A percentile compares a stretch with the other conserved stretches of the same genome.
These are phyloP conservation scores for Lissonota sp. DNA, from an alignment of 2,888 invertebrate species.

Conservation along the genomic window DNA sequence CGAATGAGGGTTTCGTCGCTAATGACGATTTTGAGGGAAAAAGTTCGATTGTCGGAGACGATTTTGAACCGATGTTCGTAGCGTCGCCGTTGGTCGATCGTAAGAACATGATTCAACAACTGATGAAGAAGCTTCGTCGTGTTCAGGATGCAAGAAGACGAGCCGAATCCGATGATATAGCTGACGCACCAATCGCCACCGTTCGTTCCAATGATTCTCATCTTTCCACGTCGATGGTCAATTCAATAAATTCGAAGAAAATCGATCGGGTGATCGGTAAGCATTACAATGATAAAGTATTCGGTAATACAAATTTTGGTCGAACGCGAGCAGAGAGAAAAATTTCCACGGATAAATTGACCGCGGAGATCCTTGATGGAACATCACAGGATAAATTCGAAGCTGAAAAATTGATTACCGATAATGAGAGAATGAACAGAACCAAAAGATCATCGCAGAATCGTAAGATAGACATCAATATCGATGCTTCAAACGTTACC, in stretches of 20 bases:
- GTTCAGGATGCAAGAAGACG: conserved; percentile 44
- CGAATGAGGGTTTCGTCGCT: conserved; percentile 74
- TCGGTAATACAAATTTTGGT: conserved; percentile 87
- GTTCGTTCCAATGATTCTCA: conserved; percentile 90
- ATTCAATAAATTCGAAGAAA: conserved; percentile 84
- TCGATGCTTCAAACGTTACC: conserved; percentile 31
- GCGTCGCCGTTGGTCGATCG: conserved; percentile 89
- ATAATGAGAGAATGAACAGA: conserved; percentile 76
- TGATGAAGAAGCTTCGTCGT: conserved; percentile 49
- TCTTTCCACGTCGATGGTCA: conserved; percentile 88
- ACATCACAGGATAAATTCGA: conserved; percentile 90
- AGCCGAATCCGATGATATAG: conserved; percentile 78
- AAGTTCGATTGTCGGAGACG: conserved; percentile 84
- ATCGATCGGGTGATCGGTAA: conserved; percentile 85
- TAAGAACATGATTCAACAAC: conserved; percentile 77
- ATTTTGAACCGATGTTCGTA: conserved; percentile 92
- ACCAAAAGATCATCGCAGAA: conserved; percentile 76
- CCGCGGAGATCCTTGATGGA: conserved; percentile 87
- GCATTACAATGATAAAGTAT: conserved; percentile 89
- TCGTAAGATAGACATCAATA: conserved; percentile 54
- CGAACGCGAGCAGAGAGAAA: conserved; percentile 85
- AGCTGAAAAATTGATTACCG: conserved; percentile 83
- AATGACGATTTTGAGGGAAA: conserved; percentile 6
- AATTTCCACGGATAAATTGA: conserved; percentile 80
- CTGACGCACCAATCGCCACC: conserved; percentile 89